phyloP scores from a whole-genome alignment of 1,140 invertebrate genomes.

The Drosophila watanabei region DNA sequence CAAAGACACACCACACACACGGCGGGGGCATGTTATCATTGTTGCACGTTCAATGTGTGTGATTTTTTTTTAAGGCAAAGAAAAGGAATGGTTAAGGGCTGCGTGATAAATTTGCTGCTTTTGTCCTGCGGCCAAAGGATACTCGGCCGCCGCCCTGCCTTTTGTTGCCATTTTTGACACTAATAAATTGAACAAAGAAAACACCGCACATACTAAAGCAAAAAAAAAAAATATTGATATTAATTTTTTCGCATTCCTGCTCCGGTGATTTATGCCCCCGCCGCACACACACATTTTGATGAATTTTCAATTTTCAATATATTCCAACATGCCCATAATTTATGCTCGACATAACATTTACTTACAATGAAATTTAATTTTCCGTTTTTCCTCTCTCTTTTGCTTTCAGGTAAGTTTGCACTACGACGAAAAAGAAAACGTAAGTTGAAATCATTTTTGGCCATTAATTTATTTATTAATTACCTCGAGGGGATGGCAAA shows the following conservation, averaged over 20 bases:
- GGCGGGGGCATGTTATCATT: conserved; percentile 60
- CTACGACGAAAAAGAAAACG: conserved; percentile 83
- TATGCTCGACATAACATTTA: conserved; percentile 24
- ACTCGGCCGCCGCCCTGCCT: conserved; percentile 7
- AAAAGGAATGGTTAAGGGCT: conserved; percentile 11
- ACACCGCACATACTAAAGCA: background rate
- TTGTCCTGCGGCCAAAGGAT: conserved; percentile 25
- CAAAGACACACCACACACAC: conserved; percentile 36
- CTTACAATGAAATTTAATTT: conserved; percentile 32
- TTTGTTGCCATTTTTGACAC: conserved; percentile 59
- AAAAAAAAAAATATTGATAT: conserved; percentile 51
- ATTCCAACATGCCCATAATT: conserved; percentile 29
- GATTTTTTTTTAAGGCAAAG: background rate
- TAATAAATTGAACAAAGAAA: conserved; percentile 67
- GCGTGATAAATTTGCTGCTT: conserved; percentile 50
- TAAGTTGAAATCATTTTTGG: conserved; percentile 62
- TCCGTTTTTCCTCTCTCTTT: conserved; percentile 36
- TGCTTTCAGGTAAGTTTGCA: conserved; percentile 78
- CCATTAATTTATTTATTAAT: conserved; percentile 63
- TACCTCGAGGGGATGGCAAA: conserved; percentile 27
- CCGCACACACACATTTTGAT: conserved; percentile 25
- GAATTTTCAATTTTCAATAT: conserved; percentile 53
- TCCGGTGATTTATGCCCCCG: conserved; percentile 60
- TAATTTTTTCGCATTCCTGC: conserved; percentile 56
- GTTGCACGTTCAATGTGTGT: conserved; percentile 28